These are phyloP conservation scores for Macaria notata DNA, from an alignment of 2,888 invertebrate genomes.

Conservation along the genomic window DNA sequence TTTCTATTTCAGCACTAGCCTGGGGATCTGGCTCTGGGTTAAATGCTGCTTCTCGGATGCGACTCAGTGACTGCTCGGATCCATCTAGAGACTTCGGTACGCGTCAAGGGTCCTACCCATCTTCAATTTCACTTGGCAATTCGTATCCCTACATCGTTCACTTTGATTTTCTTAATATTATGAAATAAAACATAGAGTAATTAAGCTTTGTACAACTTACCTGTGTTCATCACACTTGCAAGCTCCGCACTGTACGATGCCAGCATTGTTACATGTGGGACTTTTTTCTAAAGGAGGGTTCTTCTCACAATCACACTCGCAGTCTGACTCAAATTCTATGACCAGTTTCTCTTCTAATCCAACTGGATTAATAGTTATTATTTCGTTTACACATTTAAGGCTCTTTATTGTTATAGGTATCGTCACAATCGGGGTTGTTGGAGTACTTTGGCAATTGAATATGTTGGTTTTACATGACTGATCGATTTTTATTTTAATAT, in stretches of 20 bases:
- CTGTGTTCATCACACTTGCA: constrained; percentile 80
- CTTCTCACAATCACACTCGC: constrained; percentile 88
- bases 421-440: constrained; percentile 34
- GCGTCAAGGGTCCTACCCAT: too few species aligned
- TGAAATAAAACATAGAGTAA: too few species aligned
- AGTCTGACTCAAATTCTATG: constrained; percentile 86
- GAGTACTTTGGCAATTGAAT: constrained; percentile 48
- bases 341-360: constrained; percentile 86
- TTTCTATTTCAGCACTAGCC: too few species aligned
- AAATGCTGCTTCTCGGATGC: too few species aligned
- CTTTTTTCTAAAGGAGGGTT: background rate
- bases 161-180: background rate
- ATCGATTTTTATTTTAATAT: constrained; percentile 3
- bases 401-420: constrained; percentile 48
- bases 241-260: constrained; percentile 83
- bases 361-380: constrained; percentile 67
- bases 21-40: too few species aligned
- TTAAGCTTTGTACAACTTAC: constrained; percentile 39
- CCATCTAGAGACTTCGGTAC: too few species aligned
- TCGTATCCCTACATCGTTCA: background rate
- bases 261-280: constrained; percentile 62
- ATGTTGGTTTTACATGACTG: constrained; percentile 31
- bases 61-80: too few species aligned
- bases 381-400: constrained; percentile 39
- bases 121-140: too few species aligned